Percentiles rank a stretch among this genome's conserved stretches.
Evolutionary conservation across 2,797 vertebrate genomes (phyloP).

Genomic region (Poecilia picta): DNA sequence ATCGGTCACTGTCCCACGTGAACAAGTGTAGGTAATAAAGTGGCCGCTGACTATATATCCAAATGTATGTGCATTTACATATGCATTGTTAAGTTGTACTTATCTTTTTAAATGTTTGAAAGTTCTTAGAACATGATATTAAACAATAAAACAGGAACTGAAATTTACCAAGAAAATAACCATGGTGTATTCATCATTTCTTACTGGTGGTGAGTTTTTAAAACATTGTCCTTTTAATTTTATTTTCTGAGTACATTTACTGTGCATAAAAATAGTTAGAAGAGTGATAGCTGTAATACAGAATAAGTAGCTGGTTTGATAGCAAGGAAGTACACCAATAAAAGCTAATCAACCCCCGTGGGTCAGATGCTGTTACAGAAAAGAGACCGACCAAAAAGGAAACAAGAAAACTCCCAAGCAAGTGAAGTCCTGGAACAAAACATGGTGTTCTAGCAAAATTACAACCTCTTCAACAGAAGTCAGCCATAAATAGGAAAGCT

Average conservation of each 20-base stretch:
- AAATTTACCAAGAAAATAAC: background rate
- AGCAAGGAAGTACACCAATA: background rate
- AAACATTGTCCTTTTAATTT: background rate
- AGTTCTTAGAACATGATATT: background rate
- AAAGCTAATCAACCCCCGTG: background rate
- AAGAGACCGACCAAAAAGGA: background rate
- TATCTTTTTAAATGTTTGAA: background rate
- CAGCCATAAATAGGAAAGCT: slow-evolving; percentile 25
- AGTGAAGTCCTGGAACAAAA: slow-evolving; percentile 30
- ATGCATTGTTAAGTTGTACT: background rate
- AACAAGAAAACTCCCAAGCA: slow-evolving; percentile 18
- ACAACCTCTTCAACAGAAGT: slow-evolving; percentile 17
- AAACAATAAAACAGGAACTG: background rate
- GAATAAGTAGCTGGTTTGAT: background rate
- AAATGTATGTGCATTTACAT: background rate
- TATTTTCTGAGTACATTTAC: background rate
- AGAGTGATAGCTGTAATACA: background rate
- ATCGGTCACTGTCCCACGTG: too few relatives aligned
- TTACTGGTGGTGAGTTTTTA: background rate
- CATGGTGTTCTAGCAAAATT: slow-evolving; percentile 23
- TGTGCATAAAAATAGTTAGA: background rate
- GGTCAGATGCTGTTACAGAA: slow-evolving; percentile 10
- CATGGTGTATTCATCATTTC: background rate
- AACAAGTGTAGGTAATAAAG: background rate
- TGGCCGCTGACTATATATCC: background rate